Evolutionary conservation across 2,888 invertebrate species (phyloP).

Genomic region (Lithophane semibrunnea): DNA sequence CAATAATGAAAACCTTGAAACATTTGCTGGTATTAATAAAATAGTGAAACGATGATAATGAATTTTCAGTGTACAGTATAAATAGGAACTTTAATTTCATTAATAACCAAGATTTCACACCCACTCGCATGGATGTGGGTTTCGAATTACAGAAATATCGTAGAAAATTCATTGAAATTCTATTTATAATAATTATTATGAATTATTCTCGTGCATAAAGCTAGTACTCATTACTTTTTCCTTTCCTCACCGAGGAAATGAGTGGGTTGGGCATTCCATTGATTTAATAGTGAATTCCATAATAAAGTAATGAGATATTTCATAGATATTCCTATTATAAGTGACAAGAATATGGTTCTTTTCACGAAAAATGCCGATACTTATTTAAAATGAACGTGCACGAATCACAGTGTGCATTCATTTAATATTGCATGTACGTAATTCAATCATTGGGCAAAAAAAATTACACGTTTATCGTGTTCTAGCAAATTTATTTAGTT

Average conservation of each 20-base stretch:
- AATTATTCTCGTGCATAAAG: not conserved
- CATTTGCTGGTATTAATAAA: not conserved
- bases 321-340: not conserved
- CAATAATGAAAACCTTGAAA: not conserved
- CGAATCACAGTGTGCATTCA: not conserved
- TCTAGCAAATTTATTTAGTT: constrained; percentile 2
- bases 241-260: not conserved
- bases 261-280: not conserved
- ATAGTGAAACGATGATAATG: not conserved
- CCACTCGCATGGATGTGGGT: not conserved
- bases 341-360: no score
- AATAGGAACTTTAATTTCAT: not conserved
- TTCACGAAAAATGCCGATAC: not conserved
- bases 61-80: not conserved
- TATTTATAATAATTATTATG: not conserved
- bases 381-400: not conserved
- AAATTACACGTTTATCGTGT: not conserved
- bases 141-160: not conserved
- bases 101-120: not conserved
- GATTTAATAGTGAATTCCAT: not conserved
- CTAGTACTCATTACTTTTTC: not conserved
- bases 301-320: not conserved
- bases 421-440: constrained; percentile 1
- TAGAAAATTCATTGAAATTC: not conserved
- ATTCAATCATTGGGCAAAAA: constrained; percentile 3